A percentile compares a stretch with the other conserved stretches of the same genome.
These are phyloP conservation scores for Isurus oxyrinchus DNA, from an alignment of 2,113 vertebrate genomes.

Conservation along the genomic window DNA sequence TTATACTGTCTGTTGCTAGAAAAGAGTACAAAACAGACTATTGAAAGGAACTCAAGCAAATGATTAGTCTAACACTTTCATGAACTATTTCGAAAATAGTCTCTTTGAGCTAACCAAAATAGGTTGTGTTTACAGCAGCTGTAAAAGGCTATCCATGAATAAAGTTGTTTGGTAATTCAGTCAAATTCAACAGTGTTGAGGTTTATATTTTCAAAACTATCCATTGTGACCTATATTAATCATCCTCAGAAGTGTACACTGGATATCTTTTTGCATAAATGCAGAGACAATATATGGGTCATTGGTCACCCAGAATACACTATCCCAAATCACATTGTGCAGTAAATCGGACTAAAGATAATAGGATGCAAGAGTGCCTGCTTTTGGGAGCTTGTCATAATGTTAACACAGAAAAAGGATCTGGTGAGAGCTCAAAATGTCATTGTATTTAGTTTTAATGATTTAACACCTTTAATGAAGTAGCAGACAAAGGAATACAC, in stretches of 20 bases:
- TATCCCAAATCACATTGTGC: background rate
- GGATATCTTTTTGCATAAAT: background rate
- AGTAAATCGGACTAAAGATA: background rate
- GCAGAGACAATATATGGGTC: background rate
- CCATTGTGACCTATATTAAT: background rate
- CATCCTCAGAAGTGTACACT: background rate
- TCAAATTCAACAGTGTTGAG: background rate
- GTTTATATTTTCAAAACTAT: constrained; percentile 2
- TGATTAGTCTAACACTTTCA: background rate
- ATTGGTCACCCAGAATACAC: background rate
- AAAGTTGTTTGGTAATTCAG: background rate
- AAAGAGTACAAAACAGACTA: background rate
- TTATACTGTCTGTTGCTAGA: background rate
- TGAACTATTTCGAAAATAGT: background rate
- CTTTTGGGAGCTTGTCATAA: background rate
- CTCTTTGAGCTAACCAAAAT: background rate
- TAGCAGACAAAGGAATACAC: background rate
- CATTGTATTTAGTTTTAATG: too few relatives aligned
- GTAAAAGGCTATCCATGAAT: background rate
- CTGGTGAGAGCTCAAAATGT: too few relatives aligned
- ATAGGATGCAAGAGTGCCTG: background rate
- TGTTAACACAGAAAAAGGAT: background rate
- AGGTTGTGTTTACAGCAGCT: background rate
- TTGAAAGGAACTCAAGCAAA: background rate
- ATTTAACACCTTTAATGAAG: background rate